Evolutionary conservation across 2,888 invertebrate species (phyloP), one percentile per base, ranked within the genome.

Genomic region (Epirrhoe alternata): DNA sequence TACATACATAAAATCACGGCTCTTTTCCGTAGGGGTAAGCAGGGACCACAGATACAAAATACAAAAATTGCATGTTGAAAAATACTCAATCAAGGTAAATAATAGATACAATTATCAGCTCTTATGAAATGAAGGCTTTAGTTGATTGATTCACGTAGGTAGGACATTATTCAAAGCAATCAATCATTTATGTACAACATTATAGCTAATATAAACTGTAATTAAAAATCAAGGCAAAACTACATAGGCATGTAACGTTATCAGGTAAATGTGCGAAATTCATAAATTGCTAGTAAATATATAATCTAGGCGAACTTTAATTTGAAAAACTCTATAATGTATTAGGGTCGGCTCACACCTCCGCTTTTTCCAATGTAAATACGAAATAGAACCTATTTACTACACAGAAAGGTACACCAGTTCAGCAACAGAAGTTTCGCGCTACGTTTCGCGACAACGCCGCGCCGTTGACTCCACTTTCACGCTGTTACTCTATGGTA

Each of bases 231-330:
- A 42, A 42, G 38, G 38, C 38, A 5, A 42, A 42, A 42, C 47
- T 47, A 47, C 47, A 14, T 14, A 47, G 47, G 47, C 47, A 47
- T 5, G 47, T 47, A 47, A 47, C 47, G n/a, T 45, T 45, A 14
- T 4, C 45, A 45, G 45, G 45, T 10, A 14, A 6, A 0, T 1
- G 14, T 45, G 6, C 5, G 5, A 45, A 10, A 5, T 14, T 14
- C 7, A 12, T 14, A 1, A 47, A 42, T 12, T 42, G 12, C 38
- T 16, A 17, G 24, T 45, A 45, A 30, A 45, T 42, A 55, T 55
- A 42, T 45, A 24, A 54, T 42, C 38, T 54, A 54, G 6, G 16
- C 14, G 5, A 12, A 42, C 12, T 42, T 47, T 47, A 47, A 47
- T 47, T 47, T 47, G 47, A 47, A 16, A 47, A 47, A 5, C n/a